Evolutionary conservation across 1,140 invertebrate genomes (phyloP).

Genomic region (Drosophila navojoa): DNA sequence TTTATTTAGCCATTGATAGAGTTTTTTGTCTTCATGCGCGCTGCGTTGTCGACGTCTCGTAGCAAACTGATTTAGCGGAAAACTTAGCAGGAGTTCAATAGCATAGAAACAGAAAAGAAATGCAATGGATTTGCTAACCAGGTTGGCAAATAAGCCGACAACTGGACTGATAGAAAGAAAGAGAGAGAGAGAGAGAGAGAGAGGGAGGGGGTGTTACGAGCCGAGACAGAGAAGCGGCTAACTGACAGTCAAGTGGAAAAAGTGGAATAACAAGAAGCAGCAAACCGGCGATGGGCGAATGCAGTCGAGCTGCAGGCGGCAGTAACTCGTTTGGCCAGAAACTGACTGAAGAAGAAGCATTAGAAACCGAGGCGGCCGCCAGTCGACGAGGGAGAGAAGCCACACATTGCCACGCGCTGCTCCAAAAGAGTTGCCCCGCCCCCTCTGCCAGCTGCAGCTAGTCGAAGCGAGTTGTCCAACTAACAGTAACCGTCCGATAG

Average conservation of each 20-base stretch:
- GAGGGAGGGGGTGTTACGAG: conserved; percentile 10
- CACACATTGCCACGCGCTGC: conserved; percentile 26
- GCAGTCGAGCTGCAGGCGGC: conserved; percentile 7
- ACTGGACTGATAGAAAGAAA: background rate
- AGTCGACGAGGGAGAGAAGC: background rate
- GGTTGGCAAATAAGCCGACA: conserved; percentile 75
- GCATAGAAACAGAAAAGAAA: conserved; percentile 82
- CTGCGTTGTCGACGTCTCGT: conserved; percentile 59
- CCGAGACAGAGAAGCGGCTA: conserved; percentile 5
- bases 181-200: background rate
- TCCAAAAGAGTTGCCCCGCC: background rate
- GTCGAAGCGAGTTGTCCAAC: background rate
- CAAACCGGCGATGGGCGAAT: background rate
- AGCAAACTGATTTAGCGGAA: conserved; percentile 83
- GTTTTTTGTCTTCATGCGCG: background rate
- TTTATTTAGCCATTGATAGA: conserved; percentile 2
- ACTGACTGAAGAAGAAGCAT: conserved; percentile 60
- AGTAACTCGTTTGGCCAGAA: conserved; percentile 76
- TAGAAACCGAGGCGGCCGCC: conserved; percentile 10
- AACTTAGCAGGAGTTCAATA: conserved; percentile 83
- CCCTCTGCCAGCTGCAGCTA: background rate
- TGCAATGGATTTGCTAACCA: conserved; percentile 82
- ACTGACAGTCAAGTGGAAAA: conserved; percentile 73
- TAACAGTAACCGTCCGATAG: conserved; percentile 9
- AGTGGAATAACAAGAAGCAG: conserved; percentile 79